Evolutionary conservation across 2,113 vertebrate species (phyloP).

Genomic region (Orientallactaga bullata): DNA sequence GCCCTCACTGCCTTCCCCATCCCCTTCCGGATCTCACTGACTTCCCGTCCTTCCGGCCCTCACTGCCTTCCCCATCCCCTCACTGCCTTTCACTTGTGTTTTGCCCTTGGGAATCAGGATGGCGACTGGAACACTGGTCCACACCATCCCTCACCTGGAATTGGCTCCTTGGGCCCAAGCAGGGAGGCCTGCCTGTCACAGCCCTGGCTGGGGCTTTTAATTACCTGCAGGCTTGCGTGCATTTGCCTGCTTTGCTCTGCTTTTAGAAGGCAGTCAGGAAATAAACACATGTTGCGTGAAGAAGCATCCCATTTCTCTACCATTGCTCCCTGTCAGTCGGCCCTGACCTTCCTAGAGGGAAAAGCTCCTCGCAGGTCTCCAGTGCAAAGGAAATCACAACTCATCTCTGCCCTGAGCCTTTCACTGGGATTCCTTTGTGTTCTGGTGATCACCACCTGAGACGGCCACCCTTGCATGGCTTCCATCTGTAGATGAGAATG

Average conservation of each 20-base stretch:
- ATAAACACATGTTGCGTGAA: too few species aligned
- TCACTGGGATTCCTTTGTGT: fast-evolving
- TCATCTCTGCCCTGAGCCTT: too few species aligned
- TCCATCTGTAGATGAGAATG: background rate
- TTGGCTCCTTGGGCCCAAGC: background rate
- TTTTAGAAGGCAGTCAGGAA: constrained; percentile 12
- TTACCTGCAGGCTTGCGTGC: background rate
- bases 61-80: background rate
- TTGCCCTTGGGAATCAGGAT: background rate
- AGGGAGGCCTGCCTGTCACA: background rate
- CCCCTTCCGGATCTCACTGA: too few species aligned
- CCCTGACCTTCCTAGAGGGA: background rate
- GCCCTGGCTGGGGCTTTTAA: background rate
- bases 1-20: too few species aligned
- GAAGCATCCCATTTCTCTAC: background rate
- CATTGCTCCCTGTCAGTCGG: background rate
- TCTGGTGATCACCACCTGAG: background rate
- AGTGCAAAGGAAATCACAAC: fast-evolving
- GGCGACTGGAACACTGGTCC: background rate
- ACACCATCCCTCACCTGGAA: background rate
- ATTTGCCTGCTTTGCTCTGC: background rate
- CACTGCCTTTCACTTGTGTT: background rate
- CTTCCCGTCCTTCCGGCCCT: too few species aligned
- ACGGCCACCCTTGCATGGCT: fast-evolving
- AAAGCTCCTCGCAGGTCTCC: background rate